Evolutionary conservation across 2,797 vertebrate genomes (phyloP).

Genomic region (Hypotaenidia okinawae): DNA sequence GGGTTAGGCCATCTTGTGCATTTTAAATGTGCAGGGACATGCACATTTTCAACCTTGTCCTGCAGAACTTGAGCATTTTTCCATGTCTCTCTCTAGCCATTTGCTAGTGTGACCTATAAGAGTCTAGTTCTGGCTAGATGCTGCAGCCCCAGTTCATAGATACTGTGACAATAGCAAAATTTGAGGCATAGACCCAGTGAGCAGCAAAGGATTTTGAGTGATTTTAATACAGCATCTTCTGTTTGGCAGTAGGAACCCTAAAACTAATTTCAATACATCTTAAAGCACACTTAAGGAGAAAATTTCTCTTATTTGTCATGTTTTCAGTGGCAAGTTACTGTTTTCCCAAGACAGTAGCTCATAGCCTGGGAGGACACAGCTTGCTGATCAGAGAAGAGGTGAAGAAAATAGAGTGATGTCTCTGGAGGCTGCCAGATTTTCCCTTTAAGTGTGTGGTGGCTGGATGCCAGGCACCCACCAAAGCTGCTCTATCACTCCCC

Average conservation of each 20-base stretch:
- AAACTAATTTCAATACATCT: not conserved
- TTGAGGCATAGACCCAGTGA: not conserved
- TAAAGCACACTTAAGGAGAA: not conserved
- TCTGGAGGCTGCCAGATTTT: not conserved
- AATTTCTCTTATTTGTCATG: not conserved
- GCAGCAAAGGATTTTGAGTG: not conserved
- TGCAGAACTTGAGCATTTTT: not conserved
- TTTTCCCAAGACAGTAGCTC: not conserved
- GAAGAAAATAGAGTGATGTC: not conserved
- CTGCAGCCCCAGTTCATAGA: not conserved
- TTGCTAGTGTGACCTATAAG: not conserved
- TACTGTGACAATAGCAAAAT: not conserved
- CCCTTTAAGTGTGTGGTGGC: not conserved
- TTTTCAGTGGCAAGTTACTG: not conserved
- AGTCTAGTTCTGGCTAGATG: not conserved
- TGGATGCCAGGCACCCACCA: too few species aligned
- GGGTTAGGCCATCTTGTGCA: not conserved
- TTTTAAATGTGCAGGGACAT: not conserved
- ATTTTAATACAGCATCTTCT: not conserved
- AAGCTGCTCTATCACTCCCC: too few species aligned
- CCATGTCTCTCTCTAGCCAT: not conserved
- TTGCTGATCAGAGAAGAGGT: not conserved
- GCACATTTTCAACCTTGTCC: not conserved
- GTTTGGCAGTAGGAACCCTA: not conserved
- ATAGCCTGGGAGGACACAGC: not conserved